These are phyloP conservation scores for Hecatera dysodea DNA, from an alignment of 2,888 invertebrate genomes.

Conservation along the genomic window DNA sequence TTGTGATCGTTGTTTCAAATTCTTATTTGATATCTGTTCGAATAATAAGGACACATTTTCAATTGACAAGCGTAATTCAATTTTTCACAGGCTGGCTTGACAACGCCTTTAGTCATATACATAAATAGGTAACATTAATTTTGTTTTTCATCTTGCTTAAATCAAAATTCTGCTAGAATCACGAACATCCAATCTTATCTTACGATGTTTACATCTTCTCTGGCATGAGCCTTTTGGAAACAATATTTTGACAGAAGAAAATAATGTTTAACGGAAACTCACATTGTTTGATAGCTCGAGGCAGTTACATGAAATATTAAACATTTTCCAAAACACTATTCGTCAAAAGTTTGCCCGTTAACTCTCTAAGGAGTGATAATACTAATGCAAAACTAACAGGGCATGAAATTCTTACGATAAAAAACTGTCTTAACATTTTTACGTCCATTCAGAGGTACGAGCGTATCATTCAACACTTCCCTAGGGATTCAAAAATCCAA, in stretches of 20 bases:
- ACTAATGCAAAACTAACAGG: constrained; percentile 20
- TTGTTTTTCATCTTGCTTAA: neutral
- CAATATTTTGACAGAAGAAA: neutral
- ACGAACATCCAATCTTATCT: too few species aligned
- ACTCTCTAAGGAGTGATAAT: constrained; percentile 40
- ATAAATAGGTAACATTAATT: neutral
- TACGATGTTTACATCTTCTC: neutral
- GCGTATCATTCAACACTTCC: constrained; percentile 35
- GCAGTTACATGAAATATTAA: neutral
- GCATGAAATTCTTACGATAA: constrained; percentile 20
- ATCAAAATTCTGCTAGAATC: neutral
- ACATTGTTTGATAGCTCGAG: neutral
- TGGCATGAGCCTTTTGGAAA: neutral
- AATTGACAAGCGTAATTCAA: neutral
- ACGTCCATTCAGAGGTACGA: constrained; percentile 18
- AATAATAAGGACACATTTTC: neutral
- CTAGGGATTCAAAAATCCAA: constrained; percentile 36
- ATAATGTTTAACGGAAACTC: neutral
- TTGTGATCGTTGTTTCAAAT: neutral
- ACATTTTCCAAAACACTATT: constrained; percentile 15
- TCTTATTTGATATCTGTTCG: too few species aligned
- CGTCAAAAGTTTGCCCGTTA: neutral
- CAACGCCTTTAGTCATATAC: too few species aligned
- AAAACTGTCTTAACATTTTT: constrained; percentile 20
- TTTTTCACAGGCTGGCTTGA: too few species aligned